Conservation (phyloP, 2,113 vertebrate genomes). For the Triplophysa siluroides region DNA sequence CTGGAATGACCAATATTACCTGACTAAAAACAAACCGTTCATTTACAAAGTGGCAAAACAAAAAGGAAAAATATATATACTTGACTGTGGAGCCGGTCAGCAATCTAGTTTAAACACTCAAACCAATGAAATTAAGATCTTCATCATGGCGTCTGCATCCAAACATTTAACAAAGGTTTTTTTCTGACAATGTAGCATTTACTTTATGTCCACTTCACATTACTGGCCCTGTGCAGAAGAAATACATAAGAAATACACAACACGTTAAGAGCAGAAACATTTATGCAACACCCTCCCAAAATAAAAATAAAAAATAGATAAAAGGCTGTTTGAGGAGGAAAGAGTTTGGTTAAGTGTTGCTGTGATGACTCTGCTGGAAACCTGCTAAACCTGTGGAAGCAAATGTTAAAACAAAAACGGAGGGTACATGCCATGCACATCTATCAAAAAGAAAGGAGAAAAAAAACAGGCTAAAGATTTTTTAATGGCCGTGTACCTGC, state of each 20-base stretch:
- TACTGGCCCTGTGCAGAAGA: conserved; percentile 99
- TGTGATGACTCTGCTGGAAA: conserved; percentile 80
- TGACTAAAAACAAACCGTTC: conserved; percentile 98
- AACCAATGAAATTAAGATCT: conserved; percentile 99
- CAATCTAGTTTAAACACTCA: conserved; percentile 95
- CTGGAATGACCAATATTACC: conserved; percentile 97
- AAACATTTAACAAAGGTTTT: conserved; percentile 99
- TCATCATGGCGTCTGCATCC: conserved; percentile 99
- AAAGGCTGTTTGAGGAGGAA: conserved; percentile 88
- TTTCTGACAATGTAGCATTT: conserved; percentile 99
- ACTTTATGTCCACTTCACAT: conserved; percentile 99
- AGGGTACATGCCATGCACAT: conserved; percentile 55
- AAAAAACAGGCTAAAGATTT: conserved; percentile 32
- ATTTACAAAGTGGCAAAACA: conserved; percentile 91
- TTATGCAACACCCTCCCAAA: conserved; percentile 70
- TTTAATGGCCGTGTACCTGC: conserved; percentile 81
- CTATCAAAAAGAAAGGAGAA: neutral
- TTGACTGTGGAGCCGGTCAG: conserved; percentile 89
- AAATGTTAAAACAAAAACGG: conserved; percentile 61
- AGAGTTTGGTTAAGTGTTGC: conserved; percentile 81
- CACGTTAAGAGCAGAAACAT: conserved; percentile 95
- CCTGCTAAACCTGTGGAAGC: conserved; percentile 86
- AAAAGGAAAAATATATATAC: conserved; percentile 73
- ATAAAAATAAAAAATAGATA: conserved; percentile 67
- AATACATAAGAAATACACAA: conserved; percentile 99